A percentile compares a stretch with the other conserved stretches of the same genome.
These are phyloP conservation scores for Drosophila anceps DNA, from an alignment of 2,888 invertebrate genomes.

Conservation along the genomic window DNA sequence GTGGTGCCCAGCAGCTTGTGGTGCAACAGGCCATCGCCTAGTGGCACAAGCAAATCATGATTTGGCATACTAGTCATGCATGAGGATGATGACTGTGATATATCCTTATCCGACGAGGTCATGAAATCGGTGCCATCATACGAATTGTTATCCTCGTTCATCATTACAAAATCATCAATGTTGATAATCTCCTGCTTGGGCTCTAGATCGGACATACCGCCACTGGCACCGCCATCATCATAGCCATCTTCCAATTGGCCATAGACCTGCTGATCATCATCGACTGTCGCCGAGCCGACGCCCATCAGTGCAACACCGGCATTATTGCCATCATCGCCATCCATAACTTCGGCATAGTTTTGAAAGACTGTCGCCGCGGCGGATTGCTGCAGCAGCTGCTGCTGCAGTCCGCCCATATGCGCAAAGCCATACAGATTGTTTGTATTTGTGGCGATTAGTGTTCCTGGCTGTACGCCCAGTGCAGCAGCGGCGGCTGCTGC, in stretches of 20 bases:
- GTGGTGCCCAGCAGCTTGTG: slow-evolving; percentile 74
- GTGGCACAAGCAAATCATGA: slow-evolving; percentile 76
- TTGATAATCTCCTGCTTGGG: slow-evolving; percentile 85
- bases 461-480: slow-evolving; percentile 81
- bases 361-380: slow-evolving; percentile 83
- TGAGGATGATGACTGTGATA: slow-evolving; percentile 73
- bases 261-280: slow-evolving; percentile 78
- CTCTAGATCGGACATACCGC: slow-evolving; percentile 76
- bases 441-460: slow-evolving; percentile 80
- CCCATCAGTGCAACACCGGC: slow-evolving; percentile 54
- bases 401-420: slow-evolving; percentile 84
- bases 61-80: slow-evolving; percentile 69
- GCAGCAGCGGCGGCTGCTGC: slow-evolving; percentile 83
- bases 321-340: slow-evolving; percentile 62
- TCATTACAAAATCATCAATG: slow-evolving; percentile 85
- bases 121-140: slow-evolving; percentile 84
- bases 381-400: slow-evolving; percentile 84
- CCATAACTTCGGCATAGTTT: slow-evolving; percentile 82
- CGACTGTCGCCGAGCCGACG: slow-evolving; percentile 48
- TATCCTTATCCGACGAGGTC: slow-evolving; percentile 76
- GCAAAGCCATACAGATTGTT: slow-evolving; percentile 84
- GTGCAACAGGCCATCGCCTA: slow-evolving; percentile 72
- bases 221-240: slow-evolving; percentile 71
- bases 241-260: slow-evolving; percentile 77
- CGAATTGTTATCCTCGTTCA: slow-evolving; percentile 84